phyloP scores from a whole-genome alignment of 2,797 vertebrate genomes.

The Acipenser oxyrinchus region DNA sequence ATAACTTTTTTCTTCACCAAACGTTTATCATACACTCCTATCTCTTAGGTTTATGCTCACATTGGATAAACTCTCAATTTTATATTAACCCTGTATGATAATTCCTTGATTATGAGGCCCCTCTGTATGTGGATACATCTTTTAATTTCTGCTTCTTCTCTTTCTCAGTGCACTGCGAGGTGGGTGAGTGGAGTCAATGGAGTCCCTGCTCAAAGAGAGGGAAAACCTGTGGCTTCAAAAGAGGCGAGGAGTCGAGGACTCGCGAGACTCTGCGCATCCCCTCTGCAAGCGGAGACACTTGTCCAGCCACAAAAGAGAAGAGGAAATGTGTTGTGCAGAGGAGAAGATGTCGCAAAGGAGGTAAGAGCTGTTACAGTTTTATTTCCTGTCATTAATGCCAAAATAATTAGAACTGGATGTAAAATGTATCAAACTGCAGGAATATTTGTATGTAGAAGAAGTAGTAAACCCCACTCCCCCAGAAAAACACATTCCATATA shows the following conservation, averaged over 20 bases:
- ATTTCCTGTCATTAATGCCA: neutral
- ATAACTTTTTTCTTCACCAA: no score
- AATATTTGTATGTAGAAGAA: no score
- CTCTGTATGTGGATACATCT: neutral
- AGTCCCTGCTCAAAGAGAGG: conserved; percentile 78
- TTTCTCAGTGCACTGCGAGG: conserved; percentile 82
- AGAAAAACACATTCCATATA: no score
- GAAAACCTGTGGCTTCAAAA: conserved; percentile 86
- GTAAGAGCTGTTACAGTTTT: conserved; percentile 43
- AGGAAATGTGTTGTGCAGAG: conserved; percentile 84
- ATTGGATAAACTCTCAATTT: no score
- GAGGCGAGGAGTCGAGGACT: conserved; percentile 80
- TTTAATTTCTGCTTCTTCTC: neutral
- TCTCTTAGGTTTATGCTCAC: no score
- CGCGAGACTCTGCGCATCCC: conserved; percentile 77
- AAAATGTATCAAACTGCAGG: no score
- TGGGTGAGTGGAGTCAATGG: conserved; percentile 87
- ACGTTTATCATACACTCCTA: no score
- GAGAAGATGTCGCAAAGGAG: conserved; percentile 76
- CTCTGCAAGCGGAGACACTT: conserved; percentile 71
- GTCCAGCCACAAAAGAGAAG: conserved; percentile 74
- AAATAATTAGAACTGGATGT: no score
- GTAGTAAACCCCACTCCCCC: no score
- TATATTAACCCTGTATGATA: no score
- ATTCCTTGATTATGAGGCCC: neutral